A percentile compares a stretch with the other conserved stretches of the same genome.
Conservation (phyloP, 2,888 invertebrate species). For the Mesorhabditis belari region DNA sequence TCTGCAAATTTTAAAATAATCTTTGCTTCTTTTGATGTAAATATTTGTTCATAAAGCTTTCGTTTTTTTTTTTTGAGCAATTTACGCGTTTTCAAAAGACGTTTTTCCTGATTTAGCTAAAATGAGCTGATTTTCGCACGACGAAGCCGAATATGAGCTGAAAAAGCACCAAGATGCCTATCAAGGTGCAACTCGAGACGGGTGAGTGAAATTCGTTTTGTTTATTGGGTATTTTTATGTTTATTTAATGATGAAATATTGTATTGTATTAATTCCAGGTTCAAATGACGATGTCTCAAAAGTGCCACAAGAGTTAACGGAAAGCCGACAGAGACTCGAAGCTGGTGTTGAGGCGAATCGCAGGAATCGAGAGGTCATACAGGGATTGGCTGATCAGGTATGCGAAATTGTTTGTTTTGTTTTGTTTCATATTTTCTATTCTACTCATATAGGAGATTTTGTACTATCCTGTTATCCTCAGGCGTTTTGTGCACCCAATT, state of each 20-base stretch:
- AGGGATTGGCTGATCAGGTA: constrained; percentile 29
- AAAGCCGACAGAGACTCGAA: constrained; percentile 22
- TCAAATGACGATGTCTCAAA: constrained; percentile 14
- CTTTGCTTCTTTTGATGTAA: neutral
- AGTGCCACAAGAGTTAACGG: constrained; percentile 25
- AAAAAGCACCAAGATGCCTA: neutral
- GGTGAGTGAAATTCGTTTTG: too few relatives aligned
- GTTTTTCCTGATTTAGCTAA: too few relatives aligned
- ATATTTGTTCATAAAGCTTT: neutral
- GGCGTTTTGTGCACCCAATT: too few relatives aligned
- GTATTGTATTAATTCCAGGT: neutral
- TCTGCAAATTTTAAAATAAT: neutral
- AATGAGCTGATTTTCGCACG: too few relatives aligned
- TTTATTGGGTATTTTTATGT: too few relatives aligned
- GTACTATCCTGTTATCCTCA: too few relatives aligned
- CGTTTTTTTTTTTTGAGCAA: neutral
- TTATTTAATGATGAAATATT: neutral
- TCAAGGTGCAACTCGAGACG: neutral
- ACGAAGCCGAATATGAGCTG: too few relatives aligned
- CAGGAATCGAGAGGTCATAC: constrained; percentile 24
- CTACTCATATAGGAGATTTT: too few relatives aligned
- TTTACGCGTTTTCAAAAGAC: neutral
- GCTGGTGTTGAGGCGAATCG: constrained; percentile 24
- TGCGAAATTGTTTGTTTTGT: neutral
- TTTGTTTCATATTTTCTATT: too few relatives aligned